Evolutionary conservation across 2,797 vertebrate genomes (phyloP).

Genomic region (Phoebastria nigripes): DNA sequence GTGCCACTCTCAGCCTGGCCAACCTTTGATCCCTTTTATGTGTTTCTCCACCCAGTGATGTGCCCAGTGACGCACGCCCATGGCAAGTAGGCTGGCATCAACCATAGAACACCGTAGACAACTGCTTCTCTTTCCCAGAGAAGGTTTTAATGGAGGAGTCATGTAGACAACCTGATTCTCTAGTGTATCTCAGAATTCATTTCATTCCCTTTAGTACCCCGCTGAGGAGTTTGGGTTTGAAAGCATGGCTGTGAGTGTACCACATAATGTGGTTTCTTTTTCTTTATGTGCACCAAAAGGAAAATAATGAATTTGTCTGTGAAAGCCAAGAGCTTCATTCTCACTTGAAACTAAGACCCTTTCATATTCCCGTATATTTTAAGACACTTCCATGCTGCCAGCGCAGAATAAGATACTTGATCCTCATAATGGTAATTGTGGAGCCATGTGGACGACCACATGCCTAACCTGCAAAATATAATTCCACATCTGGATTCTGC

Average conservation of each 20-base stretch:
- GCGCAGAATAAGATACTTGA: neutral
- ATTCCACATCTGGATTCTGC: neutral
- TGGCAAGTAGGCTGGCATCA: neutral
- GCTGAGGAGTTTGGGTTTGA: neutral
- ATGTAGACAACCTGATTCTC: neutral
- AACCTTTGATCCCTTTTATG: neutral
- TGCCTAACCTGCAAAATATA: neutral
- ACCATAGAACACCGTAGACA: neutral
- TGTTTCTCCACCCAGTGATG: neutral
- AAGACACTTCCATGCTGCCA: neutral
- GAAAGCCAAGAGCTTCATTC: neutral
- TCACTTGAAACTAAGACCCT: neutral
- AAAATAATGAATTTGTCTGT: neutral
- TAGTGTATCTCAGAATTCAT: neutral
- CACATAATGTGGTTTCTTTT: neutral
- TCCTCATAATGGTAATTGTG: neutral
- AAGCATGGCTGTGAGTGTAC: neutral
- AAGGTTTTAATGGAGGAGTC: neutral
- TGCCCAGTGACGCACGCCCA: neutral
- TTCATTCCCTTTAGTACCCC: neutral
- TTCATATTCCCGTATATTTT: neutral
- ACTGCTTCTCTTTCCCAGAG: neutral
- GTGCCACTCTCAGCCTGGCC: neutral
- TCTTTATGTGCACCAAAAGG: neutral
- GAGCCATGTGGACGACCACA: neutral